Conservation (phyloP, 2,888 invertebrate genomes). For the Lasioglossum vierecki region DNA sequence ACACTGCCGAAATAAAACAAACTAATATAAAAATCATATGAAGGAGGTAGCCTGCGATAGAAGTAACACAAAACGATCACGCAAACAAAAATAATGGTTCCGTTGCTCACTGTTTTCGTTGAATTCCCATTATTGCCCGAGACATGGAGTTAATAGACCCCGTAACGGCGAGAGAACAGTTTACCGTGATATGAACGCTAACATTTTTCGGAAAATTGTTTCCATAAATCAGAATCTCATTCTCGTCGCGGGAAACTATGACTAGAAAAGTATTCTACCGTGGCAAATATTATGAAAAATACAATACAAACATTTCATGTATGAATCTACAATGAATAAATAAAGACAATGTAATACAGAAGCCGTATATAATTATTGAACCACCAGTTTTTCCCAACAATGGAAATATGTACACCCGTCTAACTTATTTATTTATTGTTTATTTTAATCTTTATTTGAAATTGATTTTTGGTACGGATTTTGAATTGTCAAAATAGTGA, state of each 20-base stretch:
- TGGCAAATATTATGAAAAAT: background rate
- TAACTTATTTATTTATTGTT: no score
- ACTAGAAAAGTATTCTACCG: background rate
- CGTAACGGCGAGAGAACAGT: slow-evolving; percentile 24
- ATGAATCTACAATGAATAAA: no score
- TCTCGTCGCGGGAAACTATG: background rate
- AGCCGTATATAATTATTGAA: no score
- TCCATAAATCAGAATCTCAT: background rate
- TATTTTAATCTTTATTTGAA: no score
- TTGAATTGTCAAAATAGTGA: no score
- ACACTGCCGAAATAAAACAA: slow-evolving; percentile 21
- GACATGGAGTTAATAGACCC: slow-evolving; percentile 26
- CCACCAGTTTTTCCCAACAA: no score
- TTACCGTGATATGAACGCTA: slow-evolving; percentile 6
- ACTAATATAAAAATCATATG: background rate
- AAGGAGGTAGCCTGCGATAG: background rate
- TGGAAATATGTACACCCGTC: no score
- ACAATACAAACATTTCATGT: no score
- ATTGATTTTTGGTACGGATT: no score
- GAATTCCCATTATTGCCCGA: slow-evolving; percentile 18
- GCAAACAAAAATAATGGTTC: slow-evolving; percentile 32
- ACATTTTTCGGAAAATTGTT: slow-evolving; percentile 1
- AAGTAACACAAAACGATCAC: slow-evolving; percentile 10
- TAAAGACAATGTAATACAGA: no score
- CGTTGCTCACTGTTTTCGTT: slow-evolving; percentile 15